Evolutionary conservation across 2,113 vertebrate species (phyloP), one percentile per base, ranked within the genome.

Genomic region (Vulpes ferrilata): DNA sequence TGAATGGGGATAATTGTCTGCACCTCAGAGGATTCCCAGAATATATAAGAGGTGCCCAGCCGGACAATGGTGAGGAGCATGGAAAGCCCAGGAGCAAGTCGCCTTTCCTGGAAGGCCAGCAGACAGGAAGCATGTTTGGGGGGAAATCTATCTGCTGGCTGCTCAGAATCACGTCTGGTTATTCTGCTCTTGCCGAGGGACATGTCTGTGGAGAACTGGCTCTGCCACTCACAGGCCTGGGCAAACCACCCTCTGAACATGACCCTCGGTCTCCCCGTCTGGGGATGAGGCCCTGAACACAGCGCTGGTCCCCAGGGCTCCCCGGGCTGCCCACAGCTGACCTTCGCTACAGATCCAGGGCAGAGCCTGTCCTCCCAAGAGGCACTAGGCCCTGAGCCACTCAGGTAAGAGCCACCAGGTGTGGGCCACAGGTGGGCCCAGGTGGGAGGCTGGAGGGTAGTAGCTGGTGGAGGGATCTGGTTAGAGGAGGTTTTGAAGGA

Each of bases 171-270:
- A 5, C 76, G 87, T 51, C 35, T 25, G 2, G 27, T 64, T 80
- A 7, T 22, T 23, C 62, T 51, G 23, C 55, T n/a, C 43, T 76
- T 1, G 0, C 35, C 59, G 83, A 79, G 10, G 0, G 25, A 59
- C n/a, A 64, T 62, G 3, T 89, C 22, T 35, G 48, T 19, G 62
- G 15, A 35, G n/a, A 85, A 57, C 83, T 53, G 78, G 15, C 48
- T 67, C 35, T 8, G 48, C 23, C 64, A 43, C 38, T 27, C 30
- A 59, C 2, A 59, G 67, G 10, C 67, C 51, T 25, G 5, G 15
- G 12, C 38, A 6, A 8, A 13, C 57, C 32, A 30, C 25, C 55
- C n/a, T 79, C 60, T 30, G 20, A 30, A 16, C 38, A 13, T 48
- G 23, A 71, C 23, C 6, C 51, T 43, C 35, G 3, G 30, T 51